phyloP scores from a whole-genome alignment of 2,888 invertebrate genomes.

The Unio delphinus region DNA sequence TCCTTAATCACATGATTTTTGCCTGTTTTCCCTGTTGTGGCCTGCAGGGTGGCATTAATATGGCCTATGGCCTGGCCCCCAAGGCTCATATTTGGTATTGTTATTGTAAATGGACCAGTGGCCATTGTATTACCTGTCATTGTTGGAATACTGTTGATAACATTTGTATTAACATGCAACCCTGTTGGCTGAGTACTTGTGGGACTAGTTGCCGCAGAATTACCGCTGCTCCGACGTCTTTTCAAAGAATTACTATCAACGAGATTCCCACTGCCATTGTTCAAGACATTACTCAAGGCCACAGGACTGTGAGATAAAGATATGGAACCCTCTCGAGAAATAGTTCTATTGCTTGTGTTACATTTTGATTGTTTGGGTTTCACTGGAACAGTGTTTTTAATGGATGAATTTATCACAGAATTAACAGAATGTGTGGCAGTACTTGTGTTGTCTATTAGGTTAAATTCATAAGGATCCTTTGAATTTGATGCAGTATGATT shows the following conservation, averaged over 20 bases:
- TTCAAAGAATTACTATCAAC: constrained; percentile 4
- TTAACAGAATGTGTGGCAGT: constrained; percentile 17
- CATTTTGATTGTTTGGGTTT: constrained; percentile 32
- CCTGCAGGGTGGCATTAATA: constrained; percentile 46
- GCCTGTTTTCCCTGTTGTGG: constrained; percentile 30
- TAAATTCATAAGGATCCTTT: constrained; percentile 68
- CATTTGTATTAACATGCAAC: constrained; percentile 30
- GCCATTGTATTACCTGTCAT: constrained; percentile 34
- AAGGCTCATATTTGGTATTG: constrained; percentile 52
- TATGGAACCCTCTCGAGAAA: constrained; percentile 34
- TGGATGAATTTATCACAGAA: constrained; percentile 21
- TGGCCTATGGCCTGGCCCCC: constrained; percentile 45
- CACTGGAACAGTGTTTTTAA: neutral
- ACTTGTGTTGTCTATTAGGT: constrained; percentile 39
- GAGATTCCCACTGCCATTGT: too few relatives aligned
- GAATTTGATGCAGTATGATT: constrained; percentile 51
- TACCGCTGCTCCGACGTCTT: constrained; percentile 56
- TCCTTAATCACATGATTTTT: constrained; percentile 57
- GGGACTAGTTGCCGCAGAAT: constrained; percentile 18
- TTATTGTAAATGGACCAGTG: constrained; percentile 43
- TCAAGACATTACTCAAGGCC: too few relatives aligned
- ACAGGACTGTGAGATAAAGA: constrained; percentile 28
- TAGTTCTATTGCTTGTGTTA: constrained; percentile 34
- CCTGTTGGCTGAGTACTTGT: constrained; percentile 21
- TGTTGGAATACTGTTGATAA: constrained; percentile 38